phyloP scores from a whole-genome alignment of 1,140 invertebrate genomes.

The Meloidogyne floridensis region DNA sequence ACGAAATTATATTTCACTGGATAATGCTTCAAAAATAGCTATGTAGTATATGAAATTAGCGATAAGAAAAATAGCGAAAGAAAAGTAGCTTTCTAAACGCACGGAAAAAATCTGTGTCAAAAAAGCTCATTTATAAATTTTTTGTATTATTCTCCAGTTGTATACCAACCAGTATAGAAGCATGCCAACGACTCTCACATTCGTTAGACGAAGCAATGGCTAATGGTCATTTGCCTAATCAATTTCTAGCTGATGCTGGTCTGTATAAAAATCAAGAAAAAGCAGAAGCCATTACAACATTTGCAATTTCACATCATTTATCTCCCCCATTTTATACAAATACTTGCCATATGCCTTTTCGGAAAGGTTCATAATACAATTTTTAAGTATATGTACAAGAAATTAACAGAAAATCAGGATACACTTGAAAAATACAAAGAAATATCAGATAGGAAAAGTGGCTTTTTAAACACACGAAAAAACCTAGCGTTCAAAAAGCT shows the following conservation, averaged over 20 bases:
- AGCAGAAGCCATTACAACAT: conserved; percentile 7
- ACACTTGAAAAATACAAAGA: not conserved
- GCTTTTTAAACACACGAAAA: no score
- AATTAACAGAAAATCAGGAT: not conserved
- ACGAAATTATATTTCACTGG: no score
- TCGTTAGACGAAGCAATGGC: conserved; percentile 20
- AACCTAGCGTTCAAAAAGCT: no score
- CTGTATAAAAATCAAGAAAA: not conserved
- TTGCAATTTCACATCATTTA: not conserved
- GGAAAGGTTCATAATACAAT: conserved; percentile 15
- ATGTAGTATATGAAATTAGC: no score
- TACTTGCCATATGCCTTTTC: conserved; percentile 59
- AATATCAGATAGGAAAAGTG: no score
- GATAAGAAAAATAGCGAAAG: no score
- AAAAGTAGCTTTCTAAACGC: no score
- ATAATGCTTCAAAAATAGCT: no score
- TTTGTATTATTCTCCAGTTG: conserved; percentile 18
- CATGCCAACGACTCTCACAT: not conserved
- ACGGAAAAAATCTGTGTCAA: no score
- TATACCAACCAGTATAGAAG: conserved; percentile 17
- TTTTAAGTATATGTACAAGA: not conserved
- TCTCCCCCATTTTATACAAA: conserved; percentile 50
- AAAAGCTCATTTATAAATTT: no score
- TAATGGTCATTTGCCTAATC: conserved; percentile 20
- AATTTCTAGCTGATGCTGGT: not conserved